A percentile compares a stretch with the other conserved stretches of the same genome.
phyloP scores from a whole-genome alignment of 1,140 invertebrate genomes.

The Drosophila nannoptera region DNA sequence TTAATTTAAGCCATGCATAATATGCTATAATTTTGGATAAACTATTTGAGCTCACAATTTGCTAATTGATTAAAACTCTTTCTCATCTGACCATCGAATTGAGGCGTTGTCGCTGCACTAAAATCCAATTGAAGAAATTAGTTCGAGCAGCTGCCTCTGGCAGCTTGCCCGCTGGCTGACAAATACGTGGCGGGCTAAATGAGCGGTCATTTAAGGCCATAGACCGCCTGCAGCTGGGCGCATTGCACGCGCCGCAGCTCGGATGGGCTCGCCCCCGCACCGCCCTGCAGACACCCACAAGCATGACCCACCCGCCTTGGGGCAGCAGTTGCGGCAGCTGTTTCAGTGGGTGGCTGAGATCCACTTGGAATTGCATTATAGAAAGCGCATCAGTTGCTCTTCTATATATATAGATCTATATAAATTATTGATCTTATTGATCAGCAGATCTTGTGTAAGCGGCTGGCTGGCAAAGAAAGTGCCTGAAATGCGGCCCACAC shows the following conservation, averaged over 20 bases:
- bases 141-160: constrained; percentile 29
- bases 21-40: background rate
- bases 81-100: background rate
- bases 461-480: constrained; percentile 34
- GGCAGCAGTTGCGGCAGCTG: constrained; percentile 15
- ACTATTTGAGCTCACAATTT: constrained; percentile 21
- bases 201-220: constrained; percentile 49
- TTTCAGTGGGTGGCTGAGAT: constrained; percentile 35
- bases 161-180: constrained; percentile 57
- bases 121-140: constrained; percentile 3
- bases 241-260: constrained; percentile 3
- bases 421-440: constrained; percentile 9
- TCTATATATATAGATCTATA: constrained; percentile 11
- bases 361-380: constrained; percentile 25
- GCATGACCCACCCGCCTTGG: constrained; percentile 2
- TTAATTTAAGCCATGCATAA: background rate
- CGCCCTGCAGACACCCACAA: background rate
- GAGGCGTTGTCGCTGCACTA: background rate
- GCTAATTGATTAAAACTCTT: constrained; percentile 20
- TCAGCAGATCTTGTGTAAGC: constrained; percentile 31
- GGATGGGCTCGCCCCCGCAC: background rate
- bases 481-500: constrained; percentile 23
- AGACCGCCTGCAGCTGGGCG: constrained; percentile 30
- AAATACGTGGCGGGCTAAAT: constrained; percentile 57
- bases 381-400: constrained; percentile 34